phyloP scores from a whole-genome alignment of 2,113 vertebrate species.

The Oncorhynchus tshawytscha region DNA sequence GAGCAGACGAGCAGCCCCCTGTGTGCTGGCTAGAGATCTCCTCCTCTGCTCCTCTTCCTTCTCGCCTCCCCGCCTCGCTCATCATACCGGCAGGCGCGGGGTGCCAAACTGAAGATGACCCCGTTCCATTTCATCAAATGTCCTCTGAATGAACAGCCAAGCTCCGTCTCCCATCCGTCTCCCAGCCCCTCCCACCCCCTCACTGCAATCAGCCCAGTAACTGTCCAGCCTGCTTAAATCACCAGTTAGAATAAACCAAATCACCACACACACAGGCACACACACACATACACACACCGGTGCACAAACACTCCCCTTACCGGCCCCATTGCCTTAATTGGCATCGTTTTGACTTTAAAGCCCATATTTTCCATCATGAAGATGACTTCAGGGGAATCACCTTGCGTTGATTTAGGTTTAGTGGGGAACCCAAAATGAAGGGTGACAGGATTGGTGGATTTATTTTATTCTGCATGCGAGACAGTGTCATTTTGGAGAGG shows the following conservation, averaged over 20 bases:
- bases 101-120: slow-evolving; percentile 74
- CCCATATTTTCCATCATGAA: slow-evolving; percentile 76
- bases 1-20: slow-evolving; percentile 19
- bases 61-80: not conserved
- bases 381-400: slow-evolving; percentile 70
- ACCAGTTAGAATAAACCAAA: slow-evolving; percentile 66
- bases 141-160: slow-evolving; percentile 67
- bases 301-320: slow-evolving; percentile 11
- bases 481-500: slow-evolving; percentile 60
- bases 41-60: not conserved
- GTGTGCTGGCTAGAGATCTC: not conserved
- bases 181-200: slow-evolving; percentile 16
- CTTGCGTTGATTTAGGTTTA: slow-evolving; percentile 54
- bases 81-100: slow-evolving; percentile 6
- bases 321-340: slow-evolving; percentile 65
- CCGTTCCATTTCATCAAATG: slow-evolving; percentile 78
- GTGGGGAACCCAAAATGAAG: slow-evolving; percentile 60
- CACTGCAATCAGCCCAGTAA: slow-evolving; percentile 58
- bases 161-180: slow-evolving; percentile 52
- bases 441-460: slow-evolving; percentile 70
- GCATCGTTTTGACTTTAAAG: slow-evolving; percentile 59
- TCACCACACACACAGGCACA: slow-evolving; percentile 36
- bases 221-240: slow-evolving; percentile 70
- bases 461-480: slow-evolving; percentile 75
- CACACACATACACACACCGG: slow-evolving; percentile 19